These are phyloP conservation scores for Gymnothorax reevesii DNA, from an alignment of 2,797 vertebrate species.

Conservation along the genomic window DNA sequence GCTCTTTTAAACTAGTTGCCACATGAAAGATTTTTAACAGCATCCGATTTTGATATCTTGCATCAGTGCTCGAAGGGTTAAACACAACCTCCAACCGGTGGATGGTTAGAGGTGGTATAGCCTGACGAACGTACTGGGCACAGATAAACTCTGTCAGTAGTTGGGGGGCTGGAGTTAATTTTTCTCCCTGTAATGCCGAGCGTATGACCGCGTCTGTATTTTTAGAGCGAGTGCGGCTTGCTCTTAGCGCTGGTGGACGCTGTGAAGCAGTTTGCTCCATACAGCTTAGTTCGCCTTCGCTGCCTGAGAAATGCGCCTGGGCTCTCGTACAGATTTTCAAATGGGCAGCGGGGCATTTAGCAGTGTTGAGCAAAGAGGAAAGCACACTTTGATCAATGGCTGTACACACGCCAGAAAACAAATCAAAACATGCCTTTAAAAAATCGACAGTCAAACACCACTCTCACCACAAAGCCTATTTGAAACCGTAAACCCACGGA, in stretches of 20 bases:
- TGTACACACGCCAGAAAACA: constrained; percentile 9
- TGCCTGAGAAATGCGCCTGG: neutral
- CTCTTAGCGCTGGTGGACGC: neutral
- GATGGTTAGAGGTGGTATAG: too few relatives aligned
- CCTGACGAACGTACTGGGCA: too few relatives aligned
- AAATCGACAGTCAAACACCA: neutral
- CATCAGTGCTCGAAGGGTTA: too few relatives aligned
- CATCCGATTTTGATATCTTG: too few relatives aligned
- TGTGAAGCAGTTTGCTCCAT: neutral
- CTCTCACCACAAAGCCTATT: neutral
- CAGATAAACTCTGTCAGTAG: too few relatives aligned
- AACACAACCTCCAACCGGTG: too few relatives aligned
- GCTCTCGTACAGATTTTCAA: neutral
- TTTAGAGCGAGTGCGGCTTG: neutral
- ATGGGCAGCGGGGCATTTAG: neutral
- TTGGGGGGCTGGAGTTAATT: too few relatives aligned
- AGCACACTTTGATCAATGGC: constrained; percentile 22
- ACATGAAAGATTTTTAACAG: too few relatives aligned
- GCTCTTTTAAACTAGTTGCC: too few relatives aligned
- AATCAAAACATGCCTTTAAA: constrained; percentile 16
- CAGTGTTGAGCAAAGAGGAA: neutral
- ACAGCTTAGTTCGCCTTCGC: neutral
- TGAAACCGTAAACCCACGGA: constrained; percentile 5
- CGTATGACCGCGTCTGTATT: too few relatives aligned
- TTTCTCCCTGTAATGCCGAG: too few relatives aligned